Conservation (phyloP, 2,888 invertebrate species). For the Leptodirus hochenwartii region DNA sequence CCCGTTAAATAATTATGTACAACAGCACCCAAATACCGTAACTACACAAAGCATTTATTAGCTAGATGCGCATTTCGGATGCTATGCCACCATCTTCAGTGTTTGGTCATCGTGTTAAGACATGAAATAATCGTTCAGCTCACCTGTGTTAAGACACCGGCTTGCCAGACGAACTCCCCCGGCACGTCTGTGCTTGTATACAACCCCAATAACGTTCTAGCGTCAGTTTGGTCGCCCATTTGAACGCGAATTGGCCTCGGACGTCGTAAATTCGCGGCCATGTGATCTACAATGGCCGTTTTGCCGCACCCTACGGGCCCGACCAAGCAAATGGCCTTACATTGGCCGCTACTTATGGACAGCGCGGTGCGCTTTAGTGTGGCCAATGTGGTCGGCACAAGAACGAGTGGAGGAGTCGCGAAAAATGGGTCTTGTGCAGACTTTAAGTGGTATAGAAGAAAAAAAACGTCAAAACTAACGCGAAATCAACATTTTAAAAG, state of each 20-base stretch:
- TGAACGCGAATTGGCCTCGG: constrained; percentile 66
- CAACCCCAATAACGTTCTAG: constrained; percentile 82
- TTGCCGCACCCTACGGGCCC: constrained; percentile 94
- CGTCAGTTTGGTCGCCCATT: constrained; percentile 91
- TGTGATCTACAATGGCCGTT: constrained; percentile 72
- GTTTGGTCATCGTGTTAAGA: not conserved
- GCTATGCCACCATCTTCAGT: not conserved
- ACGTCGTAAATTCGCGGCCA: constrained; percentile 64
- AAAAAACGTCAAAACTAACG: not conserved
- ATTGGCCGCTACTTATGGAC: too few relatives aligned
- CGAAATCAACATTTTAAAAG: constrained; percentile 36
- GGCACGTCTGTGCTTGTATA: constrained; percentile 92
- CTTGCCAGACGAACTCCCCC: constrained; percentile 93
- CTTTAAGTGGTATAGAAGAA: not conserved
- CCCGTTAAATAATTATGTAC: too few relatives aligned
- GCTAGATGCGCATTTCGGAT: too few relatives aligned
- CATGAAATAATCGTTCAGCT: constrained; percentile 9
- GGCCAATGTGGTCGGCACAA: too few relatives aligned
- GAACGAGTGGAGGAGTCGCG: too few relatives aligned
- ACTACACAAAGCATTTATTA: too few relatives aligned
- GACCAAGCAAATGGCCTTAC: constrained; percentile 1
- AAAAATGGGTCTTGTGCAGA: too few relatives aligned
- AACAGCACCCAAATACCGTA: too few relatives aligned
- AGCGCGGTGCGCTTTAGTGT: too few relatives aligned
- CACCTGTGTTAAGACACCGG: constrained; percentile 80